Evolutionary conservation across 2,888 invertebrate species (phyloP).

Genomic region (Galerucella calmariensis): DNA sequence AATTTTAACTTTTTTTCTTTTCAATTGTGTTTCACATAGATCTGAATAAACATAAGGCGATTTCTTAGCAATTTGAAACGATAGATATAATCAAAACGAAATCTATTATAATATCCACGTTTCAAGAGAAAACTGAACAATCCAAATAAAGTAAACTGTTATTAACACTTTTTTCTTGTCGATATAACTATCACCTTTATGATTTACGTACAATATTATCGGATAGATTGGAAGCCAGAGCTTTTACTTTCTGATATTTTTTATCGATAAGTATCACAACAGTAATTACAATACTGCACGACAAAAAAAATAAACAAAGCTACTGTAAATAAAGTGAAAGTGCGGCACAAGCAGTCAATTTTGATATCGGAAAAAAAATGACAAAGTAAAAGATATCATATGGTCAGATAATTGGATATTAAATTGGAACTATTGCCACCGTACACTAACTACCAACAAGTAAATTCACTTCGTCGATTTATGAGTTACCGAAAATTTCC

Average conservation of each 20-base stretch:
- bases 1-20: too few species aligned
- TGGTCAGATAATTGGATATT: constrained; percentile 12
- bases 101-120: constrained; percentile 13
- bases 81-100: neutral
- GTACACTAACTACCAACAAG: too few species aligned
- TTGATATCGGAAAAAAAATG: constrained; percentile 14
- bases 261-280: neutral
- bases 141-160: constrained; percentile 1
- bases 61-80: constrained; percentile 11
- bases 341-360: neutral
- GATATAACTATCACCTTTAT: constrained; percentile 10
- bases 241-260: constrained; percentile 19
- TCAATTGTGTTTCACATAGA: too few species aligned
- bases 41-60: neutral
- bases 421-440: neutral
- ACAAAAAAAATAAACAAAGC: constrained; percentile 18
- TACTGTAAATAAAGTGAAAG: constrained; percentile 25
- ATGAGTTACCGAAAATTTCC: too few species aligned
- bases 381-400: constrained; percentile 12
- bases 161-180: constrained; percentile 9
- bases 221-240: neutral
- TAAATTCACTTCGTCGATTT: too few species aligned
- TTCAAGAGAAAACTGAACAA: constrained; percentile 15
- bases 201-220: constrained; percentile 8
- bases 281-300: neutral